Conservation (phyloP, 1,140 invertebrate species). For the Metopolophium dirhodum region DNA sequence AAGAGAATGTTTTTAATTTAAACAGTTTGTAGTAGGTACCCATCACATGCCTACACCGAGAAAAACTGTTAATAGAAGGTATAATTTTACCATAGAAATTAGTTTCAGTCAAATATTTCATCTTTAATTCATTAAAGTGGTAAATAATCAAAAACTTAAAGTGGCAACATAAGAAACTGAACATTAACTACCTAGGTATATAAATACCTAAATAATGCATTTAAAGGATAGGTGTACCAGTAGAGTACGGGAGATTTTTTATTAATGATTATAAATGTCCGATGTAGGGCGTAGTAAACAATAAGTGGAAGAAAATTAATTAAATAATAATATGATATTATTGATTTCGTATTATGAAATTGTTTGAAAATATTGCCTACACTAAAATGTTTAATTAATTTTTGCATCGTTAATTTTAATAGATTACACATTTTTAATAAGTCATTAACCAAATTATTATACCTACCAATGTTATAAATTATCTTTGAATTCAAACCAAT, state of each 20-base stretch:
- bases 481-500: neutral
- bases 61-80: neutral
- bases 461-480: neutral
- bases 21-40: neutral
- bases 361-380: neutral
- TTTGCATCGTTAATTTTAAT: neutral
- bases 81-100: neutral
- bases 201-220: neutral
- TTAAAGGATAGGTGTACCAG: neutral
- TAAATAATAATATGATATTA: neutral
- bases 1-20: neutral
- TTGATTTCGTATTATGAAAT: neutral
- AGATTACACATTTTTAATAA: too few species aligned
- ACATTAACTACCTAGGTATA: neutral
- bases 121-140: neutral
- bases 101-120: neutral
- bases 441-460: neutral
- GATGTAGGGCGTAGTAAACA: neutral
- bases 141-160: constrained; percentile 18
- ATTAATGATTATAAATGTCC: neutral
- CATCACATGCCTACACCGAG: neutral
- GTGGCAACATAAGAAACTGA: neutral
- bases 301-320: neutral
- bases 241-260: neutral
- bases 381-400: neutral